A percentile compares a stretch with the other conserved stretches of the same genome.
These are phyloP conservation scores for Atherinosoma microstoma DNA, from an alignment of 2,797 vertebrate genomes.

Conservation along the genomic window DNA sequence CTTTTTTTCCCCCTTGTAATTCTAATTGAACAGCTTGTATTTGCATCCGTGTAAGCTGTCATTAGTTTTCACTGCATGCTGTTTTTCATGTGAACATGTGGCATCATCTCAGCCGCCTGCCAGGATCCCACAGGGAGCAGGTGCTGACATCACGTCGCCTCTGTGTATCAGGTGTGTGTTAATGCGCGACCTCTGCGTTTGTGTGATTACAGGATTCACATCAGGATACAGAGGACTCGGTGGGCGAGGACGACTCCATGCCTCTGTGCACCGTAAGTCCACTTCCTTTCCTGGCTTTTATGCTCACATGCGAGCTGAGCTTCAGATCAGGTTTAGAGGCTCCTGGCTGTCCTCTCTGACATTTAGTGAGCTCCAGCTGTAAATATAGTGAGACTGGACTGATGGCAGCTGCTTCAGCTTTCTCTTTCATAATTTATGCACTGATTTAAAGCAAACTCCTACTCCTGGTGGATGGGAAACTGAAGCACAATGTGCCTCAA, in stretches of 20 bases:
- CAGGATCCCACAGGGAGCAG: background rate
- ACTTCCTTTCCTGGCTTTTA: background rate
- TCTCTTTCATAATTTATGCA: constrained; percentile 9
- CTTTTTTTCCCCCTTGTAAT: too few species aligned
- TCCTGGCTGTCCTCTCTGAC: constrained; percentile 18
- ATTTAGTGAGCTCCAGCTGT: constrained; percentile 2
- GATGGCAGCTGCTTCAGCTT: too few species aligned
- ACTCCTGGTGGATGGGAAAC: constrained; percentile 50
- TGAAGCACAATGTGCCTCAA: constrained; percentile 31
- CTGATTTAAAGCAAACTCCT: constrained; percentile 46
- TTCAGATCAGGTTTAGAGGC: constrained; percentile 20
- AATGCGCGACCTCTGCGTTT: constrained; percentile 21
- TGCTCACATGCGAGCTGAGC: background rate
- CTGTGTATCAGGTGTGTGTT: constrained; percentile 12
- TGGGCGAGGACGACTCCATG: constrained; percentile 79
- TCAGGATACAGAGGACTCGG: constrained; percentile 73
- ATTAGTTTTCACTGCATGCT: background rate
- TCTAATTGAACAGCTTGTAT: too few species aligned
- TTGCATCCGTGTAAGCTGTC: background rate
- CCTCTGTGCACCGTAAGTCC: constrained; percentile 70
- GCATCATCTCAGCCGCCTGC: constrained; percentile 3
- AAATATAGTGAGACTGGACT: constrained; percentile 26
- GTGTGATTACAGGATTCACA: constrained; percentile 67
- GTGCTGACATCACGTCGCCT: constrained; percentile 1
- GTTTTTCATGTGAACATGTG: constrained; percentile 20